Base-by-base conservation (phyloP, 2,113 vertebrate genomes). In the Camelus bactrianus region DNA sequence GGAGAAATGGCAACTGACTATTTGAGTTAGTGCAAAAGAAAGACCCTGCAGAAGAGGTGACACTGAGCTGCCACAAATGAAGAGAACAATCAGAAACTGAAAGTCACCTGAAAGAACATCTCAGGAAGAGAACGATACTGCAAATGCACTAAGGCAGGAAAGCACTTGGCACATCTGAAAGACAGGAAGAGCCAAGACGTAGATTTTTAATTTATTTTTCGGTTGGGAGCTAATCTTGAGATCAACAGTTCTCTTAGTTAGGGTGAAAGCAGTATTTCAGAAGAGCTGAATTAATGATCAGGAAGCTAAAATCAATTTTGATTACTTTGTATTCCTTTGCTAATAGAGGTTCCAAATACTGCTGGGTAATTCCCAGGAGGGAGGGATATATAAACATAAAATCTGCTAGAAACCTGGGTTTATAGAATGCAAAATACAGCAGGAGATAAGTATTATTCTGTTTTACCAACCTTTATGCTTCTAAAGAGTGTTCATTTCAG, bases 141-240 rank as follows among this genome's bases (percentile, higher is more conserved):
- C 38, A 73, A 64, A 2, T 52, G 8, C 3, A 19, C 8, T 32
- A 91, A 48, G 35, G 6, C 30, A 64, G 13, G 22, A 62, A 92
- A 87, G 15, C 3, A 26, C 22, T 79, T 91, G 56, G 30, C 19
- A 56, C 11, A 19, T 50, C 3, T 50, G 10, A 58, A 32, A 88
- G 32, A 88, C 24, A 92, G 19, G 60, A 73, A 72, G 62, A 84
- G 30, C 17, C 20, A 67, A 30, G 67, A 65, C 11, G 22, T 19
- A 82, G 10, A 67, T 50, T 94, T 81, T 84, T 35, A 62, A 64
- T 75, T 50, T 89, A 56, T 60, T 80, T 92, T 91, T 81, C 19
- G 32, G 0, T 70, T 64, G 2, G 24, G 14, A 91, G 17, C 60
- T 7, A 91, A 72, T 2, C 12, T 72, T 89, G 20, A 84, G 16